Percentiles rank a stretch among this genome's conserved stretches.
These are phyloP conservation scores for Sarcophaga carnaria DNA, from an alignment of 2,888 invertebrate species.

Conservation along the genomic window DNA sequence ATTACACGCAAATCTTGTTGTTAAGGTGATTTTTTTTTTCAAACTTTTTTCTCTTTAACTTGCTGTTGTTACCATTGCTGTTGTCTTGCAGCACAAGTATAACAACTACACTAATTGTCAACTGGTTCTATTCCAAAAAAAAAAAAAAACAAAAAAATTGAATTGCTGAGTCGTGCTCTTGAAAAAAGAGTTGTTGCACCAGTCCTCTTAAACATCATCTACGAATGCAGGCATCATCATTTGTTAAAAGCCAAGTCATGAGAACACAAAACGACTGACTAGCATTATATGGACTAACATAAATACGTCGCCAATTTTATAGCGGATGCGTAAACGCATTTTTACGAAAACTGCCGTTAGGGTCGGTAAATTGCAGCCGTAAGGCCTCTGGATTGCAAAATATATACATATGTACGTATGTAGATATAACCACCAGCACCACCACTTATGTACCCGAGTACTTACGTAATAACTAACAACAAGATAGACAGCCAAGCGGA, in stretches of 20 bases:
- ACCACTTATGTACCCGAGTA: not conserved
- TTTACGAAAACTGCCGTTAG: constrained; percentile 80
- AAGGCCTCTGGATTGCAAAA: constrained; percentile 70
- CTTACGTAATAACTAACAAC: constrained; percentile 16
- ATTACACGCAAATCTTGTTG: constrained; percentile 61
- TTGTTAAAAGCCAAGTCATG: constrained; percentile 61
- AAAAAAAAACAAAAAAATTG: constrained; percentile 32
- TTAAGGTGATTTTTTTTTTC: constrained; percentile 41
- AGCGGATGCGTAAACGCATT: constrained; percentile 81
- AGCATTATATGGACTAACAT: constrained; percentile 57
- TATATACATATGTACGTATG: constrained; percentile 32
- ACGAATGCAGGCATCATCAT: constrained; percentile 59
- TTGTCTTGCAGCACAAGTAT: constrained; percentile 52
- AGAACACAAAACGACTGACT: constrained; percentile 54
- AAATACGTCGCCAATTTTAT: constrained; percentile 72
- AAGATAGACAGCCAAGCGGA: constrained; percentile 17
- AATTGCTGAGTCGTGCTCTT: constrained; percentile 60
- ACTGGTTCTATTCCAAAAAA: constrained; percentile 75
- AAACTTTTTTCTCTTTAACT: constrained; percentile 31
- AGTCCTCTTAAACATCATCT: constrained; percentile 59
- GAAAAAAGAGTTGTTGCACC: constrained; percentile 63
- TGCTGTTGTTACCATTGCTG: constrained; percentile 73
- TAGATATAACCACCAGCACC: constrained; percentile 31
- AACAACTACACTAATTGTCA: constrained; percentile 71
- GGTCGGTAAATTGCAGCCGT: constrained; percentile 79